phyloP scores from a whole-genome alignment of 2,888 invertebrate species.

The Lithophane ornitopus region DNA sequence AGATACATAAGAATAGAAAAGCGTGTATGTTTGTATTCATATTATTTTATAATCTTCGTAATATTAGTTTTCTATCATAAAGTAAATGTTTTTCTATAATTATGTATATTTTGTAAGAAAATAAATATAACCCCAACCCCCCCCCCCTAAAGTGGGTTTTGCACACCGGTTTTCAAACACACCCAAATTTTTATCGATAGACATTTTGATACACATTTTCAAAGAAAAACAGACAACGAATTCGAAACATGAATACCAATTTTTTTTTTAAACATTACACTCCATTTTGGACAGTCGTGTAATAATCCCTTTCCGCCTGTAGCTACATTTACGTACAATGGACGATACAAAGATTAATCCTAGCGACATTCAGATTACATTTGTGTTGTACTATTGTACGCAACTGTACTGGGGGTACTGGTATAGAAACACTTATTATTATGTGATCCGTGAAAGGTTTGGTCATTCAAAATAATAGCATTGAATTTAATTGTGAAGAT shows the following conservation, averaged over 20 bases:
- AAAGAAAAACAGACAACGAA: slow-evolving; percentile 6
- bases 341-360: slow-evolving; percentile 73
- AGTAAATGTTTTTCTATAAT: not conserved
- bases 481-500: slow-evolving; percentile 23
- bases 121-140: too few species aligned
- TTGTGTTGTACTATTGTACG: slow-evolving; percentile 59
- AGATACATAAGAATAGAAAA: not conserved
- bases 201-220: slow-evolving; percentile 4
- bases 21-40: not conserved
- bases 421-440: slow-evolving; percentile 29
- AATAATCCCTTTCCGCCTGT: slow-evolving; percentile 59
- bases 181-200: not conserved
- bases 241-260: slow-evolving; percentile 39
- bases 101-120: not conserved
- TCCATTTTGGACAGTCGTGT: too few species aligned
- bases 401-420: slow-evolving; percentile 25
- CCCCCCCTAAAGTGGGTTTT: too few species aligned
- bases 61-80: not conserved
- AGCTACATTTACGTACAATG: slow-evolving; percentile 40
- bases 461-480: slow-evolving; percentile 1
- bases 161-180: not conserved
- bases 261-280: slow-evolving; percentile 39
- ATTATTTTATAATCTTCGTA: not conserved
- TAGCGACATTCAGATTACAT: slow-evolving; percentile 76
- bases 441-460: slow-evolving; percentile 9